Evolutionary conservation across 2,113 vertebrate species (phyloP).

Genomic region (Pontoporia blainvillei): DNA sequence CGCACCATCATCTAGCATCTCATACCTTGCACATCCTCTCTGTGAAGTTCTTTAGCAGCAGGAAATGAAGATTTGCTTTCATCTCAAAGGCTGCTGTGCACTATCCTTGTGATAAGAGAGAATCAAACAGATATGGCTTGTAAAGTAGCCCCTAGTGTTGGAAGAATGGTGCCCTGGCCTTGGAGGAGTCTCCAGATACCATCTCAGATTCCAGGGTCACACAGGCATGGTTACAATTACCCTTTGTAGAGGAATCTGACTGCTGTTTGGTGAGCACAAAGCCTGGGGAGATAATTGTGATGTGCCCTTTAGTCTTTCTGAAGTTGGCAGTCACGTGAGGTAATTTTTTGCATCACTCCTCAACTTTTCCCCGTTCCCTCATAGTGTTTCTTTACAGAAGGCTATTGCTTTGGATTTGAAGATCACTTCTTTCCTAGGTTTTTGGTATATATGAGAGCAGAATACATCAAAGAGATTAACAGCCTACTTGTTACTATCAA

Average conservation of each 20-base stretch:
- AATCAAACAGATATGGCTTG: not conserved
- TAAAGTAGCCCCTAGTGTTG: not conserved
- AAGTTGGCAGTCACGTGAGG: not conserved
- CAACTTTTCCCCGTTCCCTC: not conserved
- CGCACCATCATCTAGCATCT: not conserved
- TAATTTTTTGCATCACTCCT: not conserved
- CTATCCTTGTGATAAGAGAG: not conserved
- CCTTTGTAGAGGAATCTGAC: not conserved
- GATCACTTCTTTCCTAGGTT: not conserved
- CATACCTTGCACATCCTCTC: not conserved
- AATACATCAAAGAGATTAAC: not conserved
- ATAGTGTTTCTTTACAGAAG: not conserved
- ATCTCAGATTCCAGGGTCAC: not conserved
- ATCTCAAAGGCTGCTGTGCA: not conserved
- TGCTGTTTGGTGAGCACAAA: not conserved
- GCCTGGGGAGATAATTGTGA: not conserved
- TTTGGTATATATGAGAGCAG: not conserved
- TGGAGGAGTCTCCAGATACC: not conserved
- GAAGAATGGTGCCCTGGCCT: not conserved
- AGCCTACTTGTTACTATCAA: not conserved
- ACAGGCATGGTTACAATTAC: not conserved
- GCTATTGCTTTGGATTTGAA: not conserved
- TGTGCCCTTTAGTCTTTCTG: not conserved
- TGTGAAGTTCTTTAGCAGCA: not conserved
- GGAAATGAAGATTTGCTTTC: slow-evolving; percentile 1